Conservation (phyloP, 2,113 vertebrate genomes). For the Pelmatolapia mariae region DNA sequence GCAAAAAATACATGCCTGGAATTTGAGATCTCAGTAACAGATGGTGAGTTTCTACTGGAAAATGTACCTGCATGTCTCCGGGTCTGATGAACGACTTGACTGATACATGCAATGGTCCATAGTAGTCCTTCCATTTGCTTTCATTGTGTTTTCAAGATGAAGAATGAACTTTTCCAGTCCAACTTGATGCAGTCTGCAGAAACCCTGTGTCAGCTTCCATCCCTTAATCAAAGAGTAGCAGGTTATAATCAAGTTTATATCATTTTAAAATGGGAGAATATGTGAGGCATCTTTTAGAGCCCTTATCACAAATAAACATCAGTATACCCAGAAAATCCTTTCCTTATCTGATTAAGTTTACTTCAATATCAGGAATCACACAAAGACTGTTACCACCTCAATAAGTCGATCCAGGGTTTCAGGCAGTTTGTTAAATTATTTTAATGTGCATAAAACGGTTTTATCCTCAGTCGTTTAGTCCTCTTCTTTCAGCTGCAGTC, state of each 20-base stretch:
- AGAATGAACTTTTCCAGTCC: rapidly evolving
- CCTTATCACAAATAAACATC: not conserved
- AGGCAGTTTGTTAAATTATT: not conserved
- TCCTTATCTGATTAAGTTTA: not conserved
- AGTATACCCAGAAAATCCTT: not conserved
- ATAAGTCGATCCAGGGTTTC: rapidly evolving
- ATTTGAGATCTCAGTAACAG: not conserved
- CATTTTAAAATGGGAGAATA: not conserved
- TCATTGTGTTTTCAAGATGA: not conserved
- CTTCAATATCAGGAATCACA: not conserved
- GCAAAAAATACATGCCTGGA: not conserved
- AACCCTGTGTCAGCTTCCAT: rapidly evolving
- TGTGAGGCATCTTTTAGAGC: not conserved
- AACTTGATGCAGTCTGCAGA: not conserved
- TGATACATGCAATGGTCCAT: rapidly evolving
- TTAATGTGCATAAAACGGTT: rapidly evolving
- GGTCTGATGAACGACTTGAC: not conserved
- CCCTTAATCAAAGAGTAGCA: not conserved
- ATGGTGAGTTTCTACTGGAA: not conserved
- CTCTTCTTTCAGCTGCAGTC: not conserved
- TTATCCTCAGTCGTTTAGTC: not conserved
- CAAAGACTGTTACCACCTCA: not conserved
- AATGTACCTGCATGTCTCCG: not conserved
- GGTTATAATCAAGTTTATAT: not conserved
- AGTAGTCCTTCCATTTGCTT: not conserved